Evolutionary conservation across 1,140 invertebrate species (phyloP).

Genomic region (Drosophila takahashii): DNA sequence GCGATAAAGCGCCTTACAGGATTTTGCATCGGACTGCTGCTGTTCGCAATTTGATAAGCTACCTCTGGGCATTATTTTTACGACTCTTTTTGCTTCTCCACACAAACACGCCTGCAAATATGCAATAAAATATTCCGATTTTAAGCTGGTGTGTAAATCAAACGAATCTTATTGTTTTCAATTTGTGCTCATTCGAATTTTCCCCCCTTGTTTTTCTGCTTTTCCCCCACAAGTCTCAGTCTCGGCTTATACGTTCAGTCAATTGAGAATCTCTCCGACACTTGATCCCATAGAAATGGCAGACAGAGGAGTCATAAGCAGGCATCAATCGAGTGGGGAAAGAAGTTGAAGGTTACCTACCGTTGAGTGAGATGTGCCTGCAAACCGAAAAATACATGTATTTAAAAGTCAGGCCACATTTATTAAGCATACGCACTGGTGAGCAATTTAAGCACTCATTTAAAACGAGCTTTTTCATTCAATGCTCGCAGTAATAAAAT

Average conservation of each 20-base stretch:
- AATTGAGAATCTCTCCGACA: slow-evolving; percentile 6
- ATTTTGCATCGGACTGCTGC: slow-evolving; percentile 75
- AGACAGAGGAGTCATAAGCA: slow-evolving; percentile 4
- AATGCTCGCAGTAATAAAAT: not conserved
- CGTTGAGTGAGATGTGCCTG: not conserved
- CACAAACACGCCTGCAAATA: slow-evolving; percentile 64
- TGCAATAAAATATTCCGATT: slow-evolving; percentile 78
- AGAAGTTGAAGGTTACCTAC: slow-evolving; percentile 6
- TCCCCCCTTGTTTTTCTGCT: not conserved
- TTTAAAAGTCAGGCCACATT: slow-evolving; percentile 7
- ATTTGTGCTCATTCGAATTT: slow-evolving; percentile 41
- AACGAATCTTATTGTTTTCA: slow-evolving; percentile 78
- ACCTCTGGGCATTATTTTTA: slow-evolving; percentile 80
- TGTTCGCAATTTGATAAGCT: slow-evolving; percentile 80
- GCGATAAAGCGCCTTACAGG: slow-evolving; percentile 80
- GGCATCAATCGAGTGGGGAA: not conserved
- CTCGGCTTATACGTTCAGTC: slow-evolving; percentile 8
- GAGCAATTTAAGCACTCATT: slow-evolving; percentile 32
- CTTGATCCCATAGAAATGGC: slow-evolving; percentile 18
- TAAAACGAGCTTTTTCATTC: slow-evolving; percentile 10
- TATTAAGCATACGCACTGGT: slow-evolving; percentile 46
- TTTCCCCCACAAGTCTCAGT: slow-evolving; percentile 3
- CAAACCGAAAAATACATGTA: slow-evolving; percentile 4
- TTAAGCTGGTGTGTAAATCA: slow-evolving; percentile 80
- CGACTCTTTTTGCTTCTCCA: slow-evolving; percentile 53